These are phyloP conservation scores for Telmatherina bonti DNA, from an alignment of 2,797 vertebrate genomes.

Conservation along the genomic window DNA sequence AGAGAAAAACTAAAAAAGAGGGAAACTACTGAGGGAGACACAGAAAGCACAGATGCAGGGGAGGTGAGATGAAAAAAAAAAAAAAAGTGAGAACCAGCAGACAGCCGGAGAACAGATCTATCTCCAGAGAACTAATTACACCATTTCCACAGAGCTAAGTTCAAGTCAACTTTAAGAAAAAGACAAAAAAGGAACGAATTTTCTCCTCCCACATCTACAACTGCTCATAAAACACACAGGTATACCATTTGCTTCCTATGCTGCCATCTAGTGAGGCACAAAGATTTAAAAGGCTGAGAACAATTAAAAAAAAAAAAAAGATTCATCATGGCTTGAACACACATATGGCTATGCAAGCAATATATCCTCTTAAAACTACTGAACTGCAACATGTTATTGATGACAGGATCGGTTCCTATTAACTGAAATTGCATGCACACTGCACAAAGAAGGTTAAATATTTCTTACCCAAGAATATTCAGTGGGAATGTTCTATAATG, in stretches of 20 bases:
- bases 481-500: too few species aligned
- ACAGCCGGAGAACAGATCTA: constrained; percentile 17
- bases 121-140: constrained; percentile 62
- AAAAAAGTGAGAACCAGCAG: constrained; percentile 6
- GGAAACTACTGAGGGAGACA: background rate
- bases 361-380: background rate
- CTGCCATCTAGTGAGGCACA: constrained; percentile 14
- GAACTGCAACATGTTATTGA: background rate
- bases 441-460: too few species aligned
- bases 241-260: background rate
- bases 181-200: constrained; percentile 1
- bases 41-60: background rate
- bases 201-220: background rate
- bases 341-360: background rate
- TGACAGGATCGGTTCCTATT: too few species aligned
- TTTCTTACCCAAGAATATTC: too few species aligned
- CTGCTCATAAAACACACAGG: constrained; percentile 20
- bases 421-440: too few species aligned
- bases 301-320: too few species aligned
- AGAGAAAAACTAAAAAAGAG: background rate
- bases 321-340: background rate
- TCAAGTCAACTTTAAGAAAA: constrained; percentile 35
- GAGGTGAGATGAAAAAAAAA: too few species aligned
- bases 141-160: constrained; percentile 34
- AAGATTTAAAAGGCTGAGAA: background rate